Base-by-base conservation (phyloP, 2,888 invertebrate genomes). In the Orchesellides sinensis region DNA sequence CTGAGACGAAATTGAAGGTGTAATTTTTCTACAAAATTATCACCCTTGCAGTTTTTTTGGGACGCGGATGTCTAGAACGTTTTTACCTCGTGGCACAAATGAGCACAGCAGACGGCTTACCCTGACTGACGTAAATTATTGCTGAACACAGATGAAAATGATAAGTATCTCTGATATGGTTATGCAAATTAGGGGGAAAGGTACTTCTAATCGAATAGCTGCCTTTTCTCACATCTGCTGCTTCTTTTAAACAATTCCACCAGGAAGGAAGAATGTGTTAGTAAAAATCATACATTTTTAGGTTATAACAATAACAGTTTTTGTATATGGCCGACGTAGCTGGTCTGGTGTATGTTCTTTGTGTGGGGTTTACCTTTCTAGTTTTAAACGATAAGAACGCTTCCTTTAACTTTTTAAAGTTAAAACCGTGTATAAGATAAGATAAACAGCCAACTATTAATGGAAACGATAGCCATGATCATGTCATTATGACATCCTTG, bases 181-280 rank as follows among this genome's bases (percentile, higher is more conserved):
- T 65, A 74, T 74, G 74, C 74, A 74, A 74, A 74, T 74, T 74
- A 65, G 47, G 49, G 63, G n/a, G 45, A 63, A 54, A 65, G 63
- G 74, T 65, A n/a, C 19, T 61, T 74, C 17, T 74, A 74, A 74
- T 74, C 61, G 65, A 23, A 52, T 65, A 32, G 23, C 32, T 49
- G n/a, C 40, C 25, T 17, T 25, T 61, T 19, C 49, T 35, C 23
- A 12, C 74, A 65, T 74, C 63, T 74, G 49, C 6, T 52, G 25
- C 19, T 23, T 19, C 45, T 12, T 35, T 17, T n/a, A n/a, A 40
- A 8, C 40, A 40, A 40, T 40, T 40, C 40, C 40, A 40, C n/a
- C n/a, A n/a, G n/a, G n/a, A n/a, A n/a, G 10, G 40, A 40, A 40
- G 10, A 40, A 40, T 40, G 40, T 10, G 2, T 40, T 10, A n/a